Percentiles rank a stretch among this genome's conserved stretches.
Conservation (phyloP, 2,797 vertebrate genomes). For the Phyllotis vaccarum region DNA sequence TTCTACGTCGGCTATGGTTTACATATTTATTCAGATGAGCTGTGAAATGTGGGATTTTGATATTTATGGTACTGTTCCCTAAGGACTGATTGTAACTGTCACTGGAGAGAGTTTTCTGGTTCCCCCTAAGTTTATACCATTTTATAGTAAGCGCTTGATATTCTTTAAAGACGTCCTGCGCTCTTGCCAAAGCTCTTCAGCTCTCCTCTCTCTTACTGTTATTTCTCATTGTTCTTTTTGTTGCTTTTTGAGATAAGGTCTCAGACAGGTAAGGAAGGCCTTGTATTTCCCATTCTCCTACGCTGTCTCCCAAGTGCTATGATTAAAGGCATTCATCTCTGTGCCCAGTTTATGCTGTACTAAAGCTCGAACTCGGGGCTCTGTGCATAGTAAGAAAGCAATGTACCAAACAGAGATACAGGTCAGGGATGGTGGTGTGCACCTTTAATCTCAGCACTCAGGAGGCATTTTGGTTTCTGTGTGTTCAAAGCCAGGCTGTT, state of each 20-base stretch:
- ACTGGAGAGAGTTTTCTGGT: slow-evolving; percentile 62
- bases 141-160: slow-evolving; percentile 55
- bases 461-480: not conserved
- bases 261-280: not conserved
- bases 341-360: not conserved
- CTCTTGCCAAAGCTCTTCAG: not conserved
- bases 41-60: slow-evolving; percentile 99
- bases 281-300: not conserved
- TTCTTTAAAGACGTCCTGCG: not conserved
- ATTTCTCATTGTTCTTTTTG: not conserved
- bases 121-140: slow-evolving; percentile 42
- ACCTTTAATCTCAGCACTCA: not conserved
- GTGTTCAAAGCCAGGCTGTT: not conserved
- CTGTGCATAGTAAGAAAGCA: not conserved
- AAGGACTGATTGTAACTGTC: slow-evolving; percentile 37
- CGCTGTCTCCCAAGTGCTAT: not conserved
- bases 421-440: not conserved
- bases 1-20: slow-evolving; percentile 99
- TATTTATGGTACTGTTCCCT: slow-evolving; percentile 92
- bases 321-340: not conserved
- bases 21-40: slow-evolving; percentile 99
- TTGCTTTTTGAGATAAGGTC: not conserved
- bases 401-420: not conserved
- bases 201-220: not conserved
- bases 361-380: not conserved